Conservation (phyloP, 2,888 invertebrate species). For the Scotopteryx bipunctaria region DNA sequence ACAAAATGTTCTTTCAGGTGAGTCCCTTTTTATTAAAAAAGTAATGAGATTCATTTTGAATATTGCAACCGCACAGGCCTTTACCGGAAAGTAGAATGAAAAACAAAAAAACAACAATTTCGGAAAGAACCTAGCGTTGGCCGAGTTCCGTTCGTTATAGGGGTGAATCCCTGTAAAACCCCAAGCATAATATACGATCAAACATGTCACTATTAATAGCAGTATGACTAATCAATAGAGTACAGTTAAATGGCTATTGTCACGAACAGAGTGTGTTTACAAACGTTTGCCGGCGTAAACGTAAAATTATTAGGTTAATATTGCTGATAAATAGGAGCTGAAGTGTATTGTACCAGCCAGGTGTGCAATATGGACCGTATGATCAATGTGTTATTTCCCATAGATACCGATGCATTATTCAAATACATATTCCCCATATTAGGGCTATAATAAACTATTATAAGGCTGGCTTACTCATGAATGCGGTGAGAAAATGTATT, state of each 20-base stretch:
- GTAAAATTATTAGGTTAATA: conserved; percentile 14
- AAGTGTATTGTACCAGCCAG: conserved; percentile 5
- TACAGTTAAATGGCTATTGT: conserved; percentile 17
- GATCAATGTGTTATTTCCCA: conserved; percentile 4
- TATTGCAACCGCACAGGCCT: conserved; percentile 31
- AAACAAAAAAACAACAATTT: conserved; percentile 18
- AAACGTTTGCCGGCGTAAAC: conserved; percentile 7
- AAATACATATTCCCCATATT: background rate
- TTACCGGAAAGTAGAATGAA: conserved; percentile 21
- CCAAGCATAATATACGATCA: conserved; percentile 4
- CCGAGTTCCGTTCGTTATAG: conserved; percentile 9
- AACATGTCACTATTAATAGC: conserved; percentile 11
- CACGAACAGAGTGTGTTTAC: conserved; percentile 15
- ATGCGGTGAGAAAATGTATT: background rate
- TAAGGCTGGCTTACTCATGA: background rate
- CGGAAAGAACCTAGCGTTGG: conserved; percentile 10
- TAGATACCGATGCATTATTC: conserved; percentile 5
- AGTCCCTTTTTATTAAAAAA: conserved; percentile 49
- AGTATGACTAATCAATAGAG: conserved; percentile 19
- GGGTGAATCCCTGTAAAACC: conserved; percentile 4
- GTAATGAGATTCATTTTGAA: conserved; percentile 37
- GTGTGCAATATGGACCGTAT: background rate
- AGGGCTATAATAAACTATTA: background rate
- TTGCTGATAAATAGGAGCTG: conserved; percentile 10
- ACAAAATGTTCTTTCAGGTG: conserved; percentile 94